These are phyloP conservation scores for Cladopsammia gracilis DNA, from an alignment of 64 coral and sea anemone species.

Conservation along the genomic window DNA sequence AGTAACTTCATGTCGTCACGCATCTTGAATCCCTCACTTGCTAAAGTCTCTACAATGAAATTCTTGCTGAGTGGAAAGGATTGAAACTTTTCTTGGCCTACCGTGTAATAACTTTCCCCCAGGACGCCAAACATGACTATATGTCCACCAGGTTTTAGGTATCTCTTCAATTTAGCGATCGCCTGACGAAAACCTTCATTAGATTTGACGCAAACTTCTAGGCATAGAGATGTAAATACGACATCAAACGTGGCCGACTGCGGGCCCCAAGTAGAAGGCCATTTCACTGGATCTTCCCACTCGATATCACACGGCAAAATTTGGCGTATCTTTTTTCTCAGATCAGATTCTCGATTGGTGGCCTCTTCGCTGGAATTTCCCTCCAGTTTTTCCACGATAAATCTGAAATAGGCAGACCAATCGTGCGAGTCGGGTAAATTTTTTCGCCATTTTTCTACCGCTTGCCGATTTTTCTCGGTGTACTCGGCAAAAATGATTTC, in stretches of 20 bases:
- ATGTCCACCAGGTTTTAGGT: conserved; percentile 61
- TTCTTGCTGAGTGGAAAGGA: conserved; percentile 36
- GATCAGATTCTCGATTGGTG: neutral
- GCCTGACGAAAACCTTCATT: conserved; percentile 6
- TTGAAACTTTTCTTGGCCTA: conserved; percentile 59
- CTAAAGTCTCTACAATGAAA: conserved; percentile 7
- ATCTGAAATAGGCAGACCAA: conserved; percentile 51
- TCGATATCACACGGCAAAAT: conserved; percentile 22
- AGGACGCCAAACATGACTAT: conserved; percentile 47
- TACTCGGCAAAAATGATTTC: conserved; percentile 68
- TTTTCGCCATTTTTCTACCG: conserved; percentile 20
- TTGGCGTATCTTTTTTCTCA: conserved; percentile 15
- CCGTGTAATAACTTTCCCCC: conserved; percentile 44
- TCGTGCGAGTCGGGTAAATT: conserved; percentile 22
- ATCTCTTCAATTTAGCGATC: conserved; percentile 28
- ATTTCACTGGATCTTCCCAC: conserved; percentile 13
- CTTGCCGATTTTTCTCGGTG: conserved; percentile 38
- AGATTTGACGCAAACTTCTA: conserved; percentile 55
- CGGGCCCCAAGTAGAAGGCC: neutral
- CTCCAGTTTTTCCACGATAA: conserved; percentile 48
- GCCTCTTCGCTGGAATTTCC: neutral
- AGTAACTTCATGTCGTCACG: neutral
- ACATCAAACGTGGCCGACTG: conserved; percentile 48
- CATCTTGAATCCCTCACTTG: conserved; percentile 12
- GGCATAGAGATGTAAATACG: conserved; percentile 26